These are phyloP conservation scores for Corynorhinus townsendii DNA, from an alignment of 2,113 vertebrate genomes.

Conservation along the genomic window DNA sequence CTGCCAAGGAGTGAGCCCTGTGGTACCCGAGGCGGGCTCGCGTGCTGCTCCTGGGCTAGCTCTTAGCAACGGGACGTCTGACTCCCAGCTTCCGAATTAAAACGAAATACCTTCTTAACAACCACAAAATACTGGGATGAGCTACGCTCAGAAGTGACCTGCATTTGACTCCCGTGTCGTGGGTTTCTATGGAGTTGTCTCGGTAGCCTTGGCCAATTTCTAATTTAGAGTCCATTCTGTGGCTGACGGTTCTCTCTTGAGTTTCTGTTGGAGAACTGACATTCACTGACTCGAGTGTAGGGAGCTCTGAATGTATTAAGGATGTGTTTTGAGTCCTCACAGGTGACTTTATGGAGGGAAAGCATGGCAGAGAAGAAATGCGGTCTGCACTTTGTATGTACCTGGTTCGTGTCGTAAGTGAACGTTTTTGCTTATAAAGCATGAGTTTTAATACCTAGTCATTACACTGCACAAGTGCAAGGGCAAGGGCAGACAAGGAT, in stretches of 20 bases:
- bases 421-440: constrained; percentile 63
- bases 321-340: constrained; percentile 60
- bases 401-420: constrained; percentile 62
- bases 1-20: constrained; percentile 65
- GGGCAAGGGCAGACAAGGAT: background rate
- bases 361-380: constrained; percentile 64
- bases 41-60: constrained; percentile 71
- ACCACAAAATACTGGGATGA: constrained; percentile 72
- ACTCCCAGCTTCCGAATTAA: constrained; percentile 72
- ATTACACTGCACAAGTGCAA: constrained; percentile 57
- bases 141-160: constrained; percentile 80
- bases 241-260: constrained; percentile 73
- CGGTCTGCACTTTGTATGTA: constrained; percentile 62
- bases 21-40: constrained; percentile 67
- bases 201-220: constrained; percentile 76
- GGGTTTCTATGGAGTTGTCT: constrained; percentile 79
- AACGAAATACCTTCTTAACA: constrained; percentile 54
- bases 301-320: constrained; percentile 73
- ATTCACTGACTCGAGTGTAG: constrained; percentile 70
- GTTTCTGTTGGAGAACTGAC: constrained; percentile 68
- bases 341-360: constrained; percentile 60
- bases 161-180: constrained; percentile 77
- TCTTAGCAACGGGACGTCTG: constrained; percentile 73
- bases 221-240: constrained; percentile 77
- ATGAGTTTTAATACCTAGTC: constrained; percentile 66